Evolutionary conservation across 2,888 invertebrate species (phyloP).

Genomic region (Lycophotia porphyrea): DNA sequence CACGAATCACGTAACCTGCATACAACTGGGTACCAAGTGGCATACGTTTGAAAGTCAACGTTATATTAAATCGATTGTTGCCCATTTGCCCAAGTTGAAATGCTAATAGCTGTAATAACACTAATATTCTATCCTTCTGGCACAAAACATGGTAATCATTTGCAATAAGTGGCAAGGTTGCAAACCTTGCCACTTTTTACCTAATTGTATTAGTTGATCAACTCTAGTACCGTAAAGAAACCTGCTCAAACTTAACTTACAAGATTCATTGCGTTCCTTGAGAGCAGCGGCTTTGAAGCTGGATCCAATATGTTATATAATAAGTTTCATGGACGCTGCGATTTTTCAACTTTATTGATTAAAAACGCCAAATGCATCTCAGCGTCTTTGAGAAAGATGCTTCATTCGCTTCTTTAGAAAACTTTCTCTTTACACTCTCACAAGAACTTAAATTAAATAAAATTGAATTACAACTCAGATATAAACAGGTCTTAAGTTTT

Average conservation of each 20-base stretch:
- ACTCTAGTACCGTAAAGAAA: constrained; percentile 10
- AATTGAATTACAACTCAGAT: constrained; percentile 19
- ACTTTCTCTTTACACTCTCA: constrained; percentile 42
- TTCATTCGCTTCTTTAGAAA: constrained; percentile 42
- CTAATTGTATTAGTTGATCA: not conserved
- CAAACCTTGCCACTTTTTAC: too few species aligned
- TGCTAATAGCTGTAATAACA: constrained; percentile 22
- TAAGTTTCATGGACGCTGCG: constrained; percentile 26
- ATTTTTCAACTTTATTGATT: constrained; percentile 47
- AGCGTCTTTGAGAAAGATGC: constrained; percentile 41
- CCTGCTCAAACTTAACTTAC: constrained; percentile 1
- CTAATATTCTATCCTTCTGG: constrained; percentile 2
- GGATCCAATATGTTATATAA: constrained; percentile 28
- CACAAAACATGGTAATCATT: not conserved
- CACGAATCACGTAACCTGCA: constrained; percentile 61
- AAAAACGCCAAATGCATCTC: constrained; percentile 43
- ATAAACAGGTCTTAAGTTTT: constrained; percentile 11
- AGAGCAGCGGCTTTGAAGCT: constrained; percentile 30
- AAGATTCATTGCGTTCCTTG: constrained; percentile 18
- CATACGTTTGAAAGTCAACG: constrained; percentile 53
- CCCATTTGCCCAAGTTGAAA: constrained; percentile 41
- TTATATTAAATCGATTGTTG: constrained; percentile 44
- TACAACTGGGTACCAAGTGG: constrained; percentile 35
- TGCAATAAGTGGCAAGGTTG: constrained; percentile 5
- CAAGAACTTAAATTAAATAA: constrained; percentile 38